Base-by-base conservation (phyloP, 2,113 vertebrate species). In the Mirounga angustirostris region DNA sequence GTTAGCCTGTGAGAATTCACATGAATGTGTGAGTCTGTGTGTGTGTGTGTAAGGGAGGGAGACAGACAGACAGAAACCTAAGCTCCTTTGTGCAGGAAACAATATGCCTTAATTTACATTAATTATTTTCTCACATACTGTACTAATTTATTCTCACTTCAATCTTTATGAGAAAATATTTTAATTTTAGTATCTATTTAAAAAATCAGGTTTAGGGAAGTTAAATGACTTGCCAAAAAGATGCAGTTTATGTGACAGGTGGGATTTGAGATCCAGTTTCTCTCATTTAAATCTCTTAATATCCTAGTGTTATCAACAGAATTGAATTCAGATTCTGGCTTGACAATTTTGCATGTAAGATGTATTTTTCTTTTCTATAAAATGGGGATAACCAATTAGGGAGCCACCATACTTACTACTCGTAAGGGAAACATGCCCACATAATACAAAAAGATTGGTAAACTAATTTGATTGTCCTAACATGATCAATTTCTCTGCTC, bases 141-240 rank as follows among this genome's bases (percentile, higher is more conserved):
- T 36, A 83, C 3, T n/a, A 12, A 22, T 52, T 10, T 67, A 61
- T 40, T 19, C 1, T 52, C 13, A n/a, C 4, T 67, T 85, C 19
- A 43, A n/a, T 15, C 3, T 12, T 30, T 65, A 56, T 54, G 24
- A 94, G n/a, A 91, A 91, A 97, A 40, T 80, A 61, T 59, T 94
- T 92, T 94, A 84, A 81, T 61, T 26, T 28, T 84, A 78, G 81
- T 50, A 12, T 52, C 19, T 80, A 30, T 50, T 80, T 10, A 28
- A 78, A 78, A 78, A 78, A 78, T 2, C 76, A 81, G 10, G 21
- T 10, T 78, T 85, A 80, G 9, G 24, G 5, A 84, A 95, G 10
- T 61, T 40, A 78, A 40, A 15, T 76, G 28, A 85, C 16, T 80
- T 94, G 11, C 9, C 24, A 36, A 33, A 96, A 95, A 59, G 58